Evolutionary conservation across 2,797 vertebrate species (phyloP).

Genomic region (Enteromius trimaculatus): DNA sequence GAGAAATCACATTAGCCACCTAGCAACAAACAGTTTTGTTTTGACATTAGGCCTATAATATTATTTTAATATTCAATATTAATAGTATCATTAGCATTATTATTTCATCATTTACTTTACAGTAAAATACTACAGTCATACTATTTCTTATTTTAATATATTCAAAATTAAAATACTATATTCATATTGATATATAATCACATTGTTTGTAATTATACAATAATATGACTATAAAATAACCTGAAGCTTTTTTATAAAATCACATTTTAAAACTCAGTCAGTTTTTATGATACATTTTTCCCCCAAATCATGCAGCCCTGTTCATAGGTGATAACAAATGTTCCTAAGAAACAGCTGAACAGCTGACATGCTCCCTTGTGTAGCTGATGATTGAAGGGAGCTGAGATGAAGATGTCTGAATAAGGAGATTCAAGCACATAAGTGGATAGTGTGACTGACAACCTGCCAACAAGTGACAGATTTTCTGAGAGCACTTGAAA

Average conservation of each 20-base stretch:
- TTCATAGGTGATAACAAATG: background rate
- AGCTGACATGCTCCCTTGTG: background rate
- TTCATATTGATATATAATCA: background rate
- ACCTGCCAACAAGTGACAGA: constrained; percentile 28
- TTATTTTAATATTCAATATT: background rate
- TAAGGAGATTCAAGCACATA: constrained; percentile 37
- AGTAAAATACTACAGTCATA: background rate
- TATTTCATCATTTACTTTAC: background rate
- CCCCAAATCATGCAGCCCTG: background rate
- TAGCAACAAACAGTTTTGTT: background rate
- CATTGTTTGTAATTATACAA: background rate
- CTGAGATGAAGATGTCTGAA: constrained; percentile 16
- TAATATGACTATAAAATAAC: background rate
- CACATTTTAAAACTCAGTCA: background rate
- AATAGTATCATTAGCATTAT: background rate
- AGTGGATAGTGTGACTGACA: constrained; percentile 19
- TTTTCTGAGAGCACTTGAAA: constrained; percentile 37
- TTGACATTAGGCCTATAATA: background rate
- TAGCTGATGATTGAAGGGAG: constrained; percentile 11
- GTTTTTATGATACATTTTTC: background rate
- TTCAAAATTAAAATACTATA: background rate
- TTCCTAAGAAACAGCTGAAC: background rate
- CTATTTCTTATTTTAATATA: background rate
- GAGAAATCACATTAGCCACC: background rate
- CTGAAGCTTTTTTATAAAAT: background rate